Evolutionary conservation across 1,140 invertebrate genomes (phyloP).

Genomic region (Hylaeus volcanicus): DNA sequence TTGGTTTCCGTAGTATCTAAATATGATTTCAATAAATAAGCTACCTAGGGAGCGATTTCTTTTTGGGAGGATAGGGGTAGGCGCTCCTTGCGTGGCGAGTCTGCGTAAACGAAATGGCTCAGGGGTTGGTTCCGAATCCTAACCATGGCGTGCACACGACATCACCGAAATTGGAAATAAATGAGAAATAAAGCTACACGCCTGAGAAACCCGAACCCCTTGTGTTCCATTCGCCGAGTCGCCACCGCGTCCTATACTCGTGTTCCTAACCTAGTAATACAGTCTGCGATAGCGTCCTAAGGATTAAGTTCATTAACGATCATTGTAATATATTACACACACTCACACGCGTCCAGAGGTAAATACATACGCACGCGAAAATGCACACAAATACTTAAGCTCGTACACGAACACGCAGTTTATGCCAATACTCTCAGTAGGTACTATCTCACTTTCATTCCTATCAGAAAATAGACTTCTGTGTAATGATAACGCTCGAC

Average conservation of each 20-base stretch:
- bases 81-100: constrained; percentile 64
- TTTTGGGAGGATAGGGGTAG: constrained; percentile 49
- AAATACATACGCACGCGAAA: constrained; percentile 58
- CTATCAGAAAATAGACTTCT: constrained; percentile 48
- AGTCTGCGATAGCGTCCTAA: constrained; percentile 78
- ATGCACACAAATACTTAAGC: constrained; percentile 56
- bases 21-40: constrained; percentile 78
- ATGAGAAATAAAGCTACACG: constrained; percentile 31
- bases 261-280: constrained; percentile 79
- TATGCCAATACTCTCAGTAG: constrained; percentile 36
- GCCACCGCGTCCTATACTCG: constrained; percentile 70
- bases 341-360: constrained; percentile 68
- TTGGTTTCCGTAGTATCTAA: constrained; percentile 71
- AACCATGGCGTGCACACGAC: background rate
- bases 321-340: constrained; percentile 76
- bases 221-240: constrained; percentile 61
- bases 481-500: constrained; percentile 21
- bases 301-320: constrained; percentile 74
- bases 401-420: constrained; percentile 62
- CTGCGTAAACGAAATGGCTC: constrained; percentile 40
- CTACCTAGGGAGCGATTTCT: constrained; percentile 75
- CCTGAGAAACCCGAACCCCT: too few species aligned
- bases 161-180: background rate
- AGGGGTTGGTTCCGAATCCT: constrained; percentile 3
- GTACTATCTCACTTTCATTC: constrained; percentile 33